phyloP scores from a whole-genome alignment of 2,888 invertebrate species.

The Athalia circularis region DNA sequence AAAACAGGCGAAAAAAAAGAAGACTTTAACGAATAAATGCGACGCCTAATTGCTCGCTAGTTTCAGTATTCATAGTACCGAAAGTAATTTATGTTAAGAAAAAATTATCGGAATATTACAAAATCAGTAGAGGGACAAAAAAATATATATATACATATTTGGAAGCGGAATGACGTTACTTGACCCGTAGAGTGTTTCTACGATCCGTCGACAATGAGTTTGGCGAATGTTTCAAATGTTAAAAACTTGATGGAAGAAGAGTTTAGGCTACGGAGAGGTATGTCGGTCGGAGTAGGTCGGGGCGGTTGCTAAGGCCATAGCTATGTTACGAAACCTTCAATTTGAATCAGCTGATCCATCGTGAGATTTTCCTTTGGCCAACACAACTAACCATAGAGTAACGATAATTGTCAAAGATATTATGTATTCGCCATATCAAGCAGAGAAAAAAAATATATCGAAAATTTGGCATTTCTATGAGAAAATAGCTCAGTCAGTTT shows the following conservation, averaged over 20 bases:
- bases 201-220: constrained; percentile 17
- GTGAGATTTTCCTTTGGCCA: neutral
- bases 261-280: neutral
- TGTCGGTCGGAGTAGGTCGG: constrained; percentile 12
- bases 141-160: too few relatives aligned
- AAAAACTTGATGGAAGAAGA: neutral
- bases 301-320: constrained; percentile 25
- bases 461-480: too few relatives aligned
- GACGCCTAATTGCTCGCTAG: too few relatives aligned
- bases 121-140: too few relatives aligned
- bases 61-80: neutral
- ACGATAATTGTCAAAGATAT: too few relatives aligned
- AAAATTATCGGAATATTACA: neutral
- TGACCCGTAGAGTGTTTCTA: neutral
- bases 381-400: too few relatives aligned
- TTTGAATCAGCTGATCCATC: constrained; percentile 3
- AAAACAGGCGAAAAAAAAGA: constrained; percentile 49
- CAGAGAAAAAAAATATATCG: too few relatives aligned
- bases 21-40: too few relatives aligned
- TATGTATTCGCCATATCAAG: too few relatives aligned
- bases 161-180: too few relatives aligned
- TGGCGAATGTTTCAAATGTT: neutral
- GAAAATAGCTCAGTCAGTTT: too few relatives aligned
- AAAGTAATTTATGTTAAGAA: neutral
- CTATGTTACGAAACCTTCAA: constrained; percentile 10